Evolutionary conservation across 2,888 invertebrate genomes (phyloP).

Genomic region (Gymnocheta viridis): DNA sequence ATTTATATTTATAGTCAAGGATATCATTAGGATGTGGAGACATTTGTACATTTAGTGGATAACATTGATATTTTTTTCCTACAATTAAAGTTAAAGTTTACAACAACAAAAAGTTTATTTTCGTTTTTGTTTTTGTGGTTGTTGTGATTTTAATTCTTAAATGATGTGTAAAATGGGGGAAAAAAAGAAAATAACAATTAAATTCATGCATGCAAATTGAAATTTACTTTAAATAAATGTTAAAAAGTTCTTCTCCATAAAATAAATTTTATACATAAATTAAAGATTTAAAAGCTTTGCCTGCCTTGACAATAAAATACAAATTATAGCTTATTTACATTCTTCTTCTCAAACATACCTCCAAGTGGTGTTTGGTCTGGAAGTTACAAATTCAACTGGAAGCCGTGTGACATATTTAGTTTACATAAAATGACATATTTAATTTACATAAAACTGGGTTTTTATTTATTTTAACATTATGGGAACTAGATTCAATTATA

Average conservation of each 20-base stretch:
- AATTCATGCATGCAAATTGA: background rate
- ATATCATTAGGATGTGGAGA: conserved; percentile 14
- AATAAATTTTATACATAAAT: background rate
- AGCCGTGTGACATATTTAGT: background rate
- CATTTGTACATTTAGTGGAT: background rate
- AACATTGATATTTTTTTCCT: background rate
- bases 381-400: background rate
- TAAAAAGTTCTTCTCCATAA: background rate
- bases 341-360: background rate
- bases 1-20: conserved; percentile 24
- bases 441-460: background rate
- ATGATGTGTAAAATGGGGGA: conserved; percentile 16
- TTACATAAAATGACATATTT: background rate
- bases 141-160: conserved; percentile 6
- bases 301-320: background rate
- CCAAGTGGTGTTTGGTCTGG: background rate
- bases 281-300: background rate
- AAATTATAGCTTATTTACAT: background rate
- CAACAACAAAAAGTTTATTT: conserved; percentile 4
- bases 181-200: background rate
- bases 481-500: background rate
- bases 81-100: conserved; percentile 12
- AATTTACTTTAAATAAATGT: background rate
- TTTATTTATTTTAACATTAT: background rate
- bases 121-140: conserved; percentile 10